These are phyloP conservation scores for Carcharodon carcharias DNA, from an alignment of 2,797 vertebrate species.

Conservation along the genomic window DNA sequence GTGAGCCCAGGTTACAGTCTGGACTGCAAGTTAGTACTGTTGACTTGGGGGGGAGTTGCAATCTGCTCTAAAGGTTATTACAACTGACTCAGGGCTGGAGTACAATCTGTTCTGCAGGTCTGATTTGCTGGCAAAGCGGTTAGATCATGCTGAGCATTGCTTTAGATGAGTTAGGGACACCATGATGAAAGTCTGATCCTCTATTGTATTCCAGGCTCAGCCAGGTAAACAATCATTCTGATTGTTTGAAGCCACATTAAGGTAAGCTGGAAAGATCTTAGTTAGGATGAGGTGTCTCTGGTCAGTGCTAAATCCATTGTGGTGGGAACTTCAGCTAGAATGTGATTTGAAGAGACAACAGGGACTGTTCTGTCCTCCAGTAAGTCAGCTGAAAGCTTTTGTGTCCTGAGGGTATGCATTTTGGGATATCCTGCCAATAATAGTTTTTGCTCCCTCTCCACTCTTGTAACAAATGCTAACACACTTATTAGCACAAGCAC, in stretches of 20 bases:
- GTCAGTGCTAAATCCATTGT: background rate
- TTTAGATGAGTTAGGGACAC: background rate
- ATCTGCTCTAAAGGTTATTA: constrained; percentile 28
- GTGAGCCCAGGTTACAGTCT: background rate
- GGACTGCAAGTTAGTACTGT: background rate
- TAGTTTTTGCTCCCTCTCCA: background rate
- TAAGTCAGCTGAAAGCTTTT: background rate
- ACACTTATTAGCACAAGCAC: background rate
- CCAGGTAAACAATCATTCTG: background rate
- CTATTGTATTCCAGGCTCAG: too few species aligned
- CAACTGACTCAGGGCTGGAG: background rate
- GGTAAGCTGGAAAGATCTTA: background rate
- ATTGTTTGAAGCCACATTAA: background rate
- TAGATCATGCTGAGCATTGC: background rate
- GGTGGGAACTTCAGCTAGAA: background rate
- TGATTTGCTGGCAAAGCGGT: background rate
- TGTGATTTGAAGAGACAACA: background rate
- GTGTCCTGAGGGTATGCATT: background rate
- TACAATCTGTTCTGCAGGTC: background rate
- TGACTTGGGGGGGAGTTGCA: background rate
- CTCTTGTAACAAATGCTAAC: background rate
- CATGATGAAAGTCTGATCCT: background rate
- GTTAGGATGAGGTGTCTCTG: background rate
- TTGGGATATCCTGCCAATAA: background rate
- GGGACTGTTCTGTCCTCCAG: background rate